Conservation (phyloP, 2,797 vertebrate genomes). For the Eupleurogrammus muticus region DNA sequence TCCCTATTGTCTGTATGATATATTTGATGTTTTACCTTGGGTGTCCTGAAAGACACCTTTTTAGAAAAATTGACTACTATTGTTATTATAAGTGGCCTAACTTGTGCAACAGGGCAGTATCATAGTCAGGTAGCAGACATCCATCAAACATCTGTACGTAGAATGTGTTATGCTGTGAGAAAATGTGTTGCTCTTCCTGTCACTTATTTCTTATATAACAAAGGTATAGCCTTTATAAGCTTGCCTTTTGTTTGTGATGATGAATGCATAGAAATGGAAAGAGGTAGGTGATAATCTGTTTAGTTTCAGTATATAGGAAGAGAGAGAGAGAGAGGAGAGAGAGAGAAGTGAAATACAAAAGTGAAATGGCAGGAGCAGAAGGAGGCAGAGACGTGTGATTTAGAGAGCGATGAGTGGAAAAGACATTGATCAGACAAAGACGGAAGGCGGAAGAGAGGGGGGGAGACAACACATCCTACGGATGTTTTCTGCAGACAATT, state of each 20-base stretch:
- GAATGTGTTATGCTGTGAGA: neutral
- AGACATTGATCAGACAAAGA: conserved; percentile 56
- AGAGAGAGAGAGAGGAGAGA: neutral
- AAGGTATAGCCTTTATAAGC: neutral
- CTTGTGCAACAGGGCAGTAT: too few relatives aligned
- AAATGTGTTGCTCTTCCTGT: neutral
- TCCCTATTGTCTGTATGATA: too few relatives aligned
- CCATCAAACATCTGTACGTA: too few relatives aligned
- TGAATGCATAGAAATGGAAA: conserved; percentile 11
- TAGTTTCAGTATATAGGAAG: neutral
- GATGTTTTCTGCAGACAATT: conserved; percentile 75
- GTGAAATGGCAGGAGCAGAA: conserved; percentile 5
- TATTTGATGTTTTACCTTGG: too few relatives aligned
- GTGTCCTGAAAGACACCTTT: too few relatives aligned
- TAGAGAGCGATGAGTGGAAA: conserved; percentile 29
- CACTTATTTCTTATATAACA: neutral
- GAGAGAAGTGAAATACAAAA: neutral
- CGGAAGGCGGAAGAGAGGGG: conserved; percentile 11
- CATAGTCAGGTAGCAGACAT: too few relatives aligned
- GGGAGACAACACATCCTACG: conserved; percentile 47
- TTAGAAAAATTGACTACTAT: too few relatives aligned
- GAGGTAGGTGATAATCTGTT: conserved; percentile 22
- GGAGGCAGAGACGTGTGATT: conserved; percentile 30
- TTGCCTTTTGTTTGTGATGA: conserved; percentile 9
- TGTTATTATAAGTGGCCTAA: too few relatives aligned